Evolutionary conservation across 2,113 vertebrate species (phyloP), one percentile per base, ranked within the genome.

Genomic region (Etia nguti): DNA sequence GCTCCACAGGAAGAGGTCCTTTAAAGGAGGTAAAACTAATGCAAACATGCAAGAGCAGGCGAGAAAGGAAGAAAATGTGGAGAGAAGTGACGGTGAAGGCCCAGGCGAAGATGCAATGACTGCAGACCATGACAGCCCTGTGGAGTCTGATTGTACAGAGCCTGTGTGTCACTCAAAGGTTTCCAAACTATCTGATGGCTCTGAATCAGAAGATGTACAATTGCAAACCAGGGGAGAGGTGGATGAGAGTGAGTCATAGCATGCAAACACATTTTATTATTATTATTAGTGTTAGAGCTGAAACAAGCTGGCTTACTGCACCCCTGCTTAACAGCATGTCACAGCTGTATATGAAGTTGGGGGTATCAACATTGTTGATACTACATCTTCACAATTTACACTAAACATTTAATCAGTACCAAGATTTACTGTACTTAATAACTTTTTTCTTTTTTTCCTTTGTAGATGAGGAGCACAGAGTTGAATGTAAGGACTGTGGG

Each of bases 401-500:
- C 15, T 48, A 18, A 75, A 48, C 22, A 75, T 48, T 79, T 79
- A 6, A 7, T 59, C 13, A 20, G n/a, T 75, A 6, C 43, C 10
- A 43, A 24, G 15, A 16, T 56, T 75, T 54, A 2, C 6, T 34
- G 1, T 29, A 4, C 60, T 48, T 77, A 43, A 20, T 6, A 11
- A 65, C 5, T 50, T 18, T 80, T 10, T 77, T 80, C 13, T 70
- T 56, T 83, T 88, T 24, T 79, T 70, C n/a, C 85, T 84, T 88
- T 87, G 2, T 57, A 95, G 95, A n/a, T 6, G 55, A 85, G 2
- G 43, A 79, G 26, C 8, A 5, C 68, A 85, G 1, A 48, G 80
- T 93, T 83, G 41, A 20, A 13, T 95, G 95, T 77, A 41, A 91
- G 43, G 92, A 94, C 26, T 95, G 95, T 89, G 92, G 94, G 50